A percentile compares a stretch with the other conserved stretches of the same genome.
Conservation (phyloP, 2,888 invertebrate species). For the Nematopogon swammerdamellus region DNA sequence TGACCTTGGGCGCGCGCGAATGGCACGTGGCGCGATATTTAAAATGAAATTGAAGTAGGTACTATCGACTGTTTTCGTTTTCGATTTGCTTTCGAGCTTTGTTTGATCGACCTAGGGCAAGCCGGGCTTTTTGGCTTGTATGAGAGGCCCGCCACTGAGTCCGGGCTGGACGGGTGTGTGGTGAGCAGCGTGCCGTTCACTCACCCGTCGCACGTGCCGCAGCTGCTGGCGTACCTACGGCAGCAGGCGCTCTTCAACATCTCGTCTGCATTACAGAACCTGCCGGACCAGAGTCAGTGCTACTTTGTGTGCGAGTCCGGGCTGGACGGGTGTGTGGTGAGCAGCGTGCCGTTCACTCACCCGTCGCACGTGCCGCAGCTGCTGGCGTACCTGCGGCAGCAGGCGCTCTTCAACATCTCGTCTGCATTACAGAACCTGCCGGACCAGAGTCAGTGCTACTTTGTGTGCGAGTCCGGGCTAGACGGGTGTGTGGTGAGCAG, state of each 20-base stretch:
- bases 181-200: no score
- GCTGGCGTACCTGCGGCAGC: constrained; percentile 79
- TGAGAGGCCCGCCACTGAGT: no score
- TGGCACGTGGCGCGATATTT: no score
- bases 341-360: constrained; percentile 88
- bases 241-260: constrained; percentile 94
- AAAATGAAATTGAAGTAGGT: no score
- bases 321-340: constrained; percentile 69
- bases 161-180: no score
- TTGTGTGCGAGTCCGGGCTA: constrained; percentile 54
- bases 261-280: constrained; percentile 75
- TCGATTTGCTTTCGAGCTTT: no score
- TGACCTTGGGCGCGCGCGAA: no score
- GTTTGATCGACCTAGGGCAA: no score
- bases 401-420: constrained; percentile 88
- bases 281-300: constrained; percentile 92
- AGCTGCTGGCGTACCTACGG: constrained; percentile 79
- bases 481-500: constrained; percentile 74
- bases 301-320: constrained; percentile 87
- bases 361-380: constrained; percentile 90
- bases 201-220: constrained; percentile 89
- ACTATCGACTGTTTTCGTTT: no score
- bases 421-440: no score
- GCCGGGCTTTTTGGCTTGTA: no score
- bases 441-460: no score